These are phyloP conservation scores for Neoscelio sp. DNA, from an alignment of 2,888 invertebrate species.

Conservation along the genomic window DNA sequence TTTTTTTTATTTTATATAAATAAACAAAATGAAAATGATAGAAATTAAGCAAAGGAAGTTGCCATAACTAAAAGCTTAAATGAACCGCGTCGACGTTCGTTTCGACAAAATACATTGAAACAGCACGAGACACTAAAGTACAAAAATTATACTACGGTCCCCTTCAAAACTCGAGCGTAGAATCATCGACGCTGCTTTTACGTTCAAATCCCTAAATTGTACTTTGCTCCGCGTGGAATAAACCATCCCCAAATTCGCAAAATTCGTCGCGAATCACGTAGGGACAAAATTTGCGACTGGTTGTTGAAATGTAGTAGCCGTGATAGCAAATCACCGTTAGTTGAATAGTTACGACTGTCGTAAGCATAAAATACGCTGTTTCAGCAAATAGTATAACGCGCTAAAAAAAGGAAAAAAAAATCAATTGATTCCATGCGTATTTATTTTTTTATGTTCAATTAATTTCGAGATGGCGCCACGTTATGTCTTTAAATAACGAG, in stretches of 20 bases:
- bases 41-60: too few relatives aligned
- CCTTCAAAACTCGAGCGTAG: slow-evolving; percentile 47
- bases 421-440: slow-evolving; percentile 30
- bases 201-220: slow-evolving; percentile 43
- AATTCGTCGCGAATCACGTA: slow-evolving; percentile 62
- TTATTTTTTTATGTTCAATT: slow-evolving; percentile 36
- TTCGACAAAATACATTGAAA: slow-evolving; percentile 42
- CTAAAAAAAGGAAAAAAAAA: too few relatives aligned
- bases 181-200: slow-evolving; percentile 46
- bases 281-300: slow-evolving; percentile 50
- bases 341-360: slow-evolving; percentile 49
- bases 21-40: too few relatives aligned
- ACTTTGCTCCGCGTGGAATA: slow-evolving; percentile 42
- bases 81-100: slow-evolving; percentile 20
- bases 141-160: slow-evolving; percentile 38
- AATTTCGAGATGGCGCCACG: slow-evolving; percentile 20
- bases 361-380: slow-evolving; percentile 49
- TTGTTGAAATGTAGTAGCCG: slow-evolving; percentile 42
- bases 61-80: slow-evolving; percentile 12
- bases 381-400: too few relatives aligned
- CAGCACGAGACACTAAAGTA: slow-evolving; percentile 27
- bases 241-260: slow-evolving; percentile 56
- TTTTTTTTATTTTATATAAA: too few relatives aligned
- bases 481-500: too few relatives aligned
- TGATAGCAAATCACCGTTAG: slow-evolving; percentile 58